Conservation (phyloP, 2,113 vertebrate species). For the Eubucco bourcierii region DNA sequence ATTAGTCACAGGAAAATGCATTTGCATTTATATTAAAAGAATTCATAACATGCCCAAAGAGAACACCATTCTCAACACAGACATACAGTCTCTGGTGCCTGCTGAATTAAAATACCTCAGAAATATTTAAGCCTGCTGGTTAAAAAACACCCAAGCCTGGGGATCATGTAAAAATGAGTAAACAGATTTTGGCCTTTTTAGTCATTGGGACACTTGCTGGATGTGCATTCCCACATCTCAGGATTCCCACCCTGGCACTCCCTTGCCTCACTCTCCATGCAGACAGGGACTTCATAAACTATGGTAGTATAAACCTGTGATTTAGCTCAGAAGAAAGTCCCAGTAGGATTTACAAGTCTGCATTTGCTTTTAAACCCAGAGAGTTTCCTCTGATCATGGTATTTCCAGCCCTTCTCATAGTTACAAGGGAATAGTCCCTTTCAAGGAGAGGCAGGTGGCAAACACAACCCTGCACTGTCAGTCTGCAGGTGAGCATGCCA, state of each 20-base stretch:
- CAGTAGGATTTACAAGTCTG: background rate
- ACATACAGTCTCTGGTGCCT: background rate
- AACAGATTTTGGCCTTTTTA: background rate
- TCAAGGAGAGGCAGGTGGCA: background rate
- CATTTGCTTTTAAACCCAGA: background rate
- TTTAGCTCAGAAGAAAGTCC: background rate
- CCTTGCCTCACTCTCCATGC: background rate
- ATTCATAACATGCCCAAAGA: background rate
- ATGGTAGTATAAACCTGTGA: background rate
- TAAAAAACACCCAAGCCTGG: background rate
- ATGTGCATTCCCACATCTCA: background rate
- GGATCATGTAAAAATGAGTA: background rate
- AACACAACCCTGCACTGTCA: background rate
- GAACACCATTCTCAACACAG: background rate
- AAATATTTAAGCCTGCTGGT: conserved; percentile 11
- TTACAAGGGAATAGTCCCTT: background rate
- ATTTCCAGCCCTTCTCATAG: background rate
- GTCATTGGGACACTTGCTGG: background rate
- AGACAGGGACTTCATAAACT: background rate
- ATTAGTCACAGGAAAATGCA: conserved; percentile 46
- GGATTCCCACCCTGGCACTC: background rate
- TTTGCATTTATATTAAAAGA: conserved; percentile 61
- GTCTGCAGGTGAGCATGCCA: background rate
- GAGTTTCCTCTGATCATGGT: background rate
- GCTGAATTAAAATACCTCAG: conserved; percentile 1